Percentiles rank a stretch among this genome's conserved stretches.
Conservation (phyloP, 1,140 invertebrate species). For the Lysiphlebus fabarum region DNA sequence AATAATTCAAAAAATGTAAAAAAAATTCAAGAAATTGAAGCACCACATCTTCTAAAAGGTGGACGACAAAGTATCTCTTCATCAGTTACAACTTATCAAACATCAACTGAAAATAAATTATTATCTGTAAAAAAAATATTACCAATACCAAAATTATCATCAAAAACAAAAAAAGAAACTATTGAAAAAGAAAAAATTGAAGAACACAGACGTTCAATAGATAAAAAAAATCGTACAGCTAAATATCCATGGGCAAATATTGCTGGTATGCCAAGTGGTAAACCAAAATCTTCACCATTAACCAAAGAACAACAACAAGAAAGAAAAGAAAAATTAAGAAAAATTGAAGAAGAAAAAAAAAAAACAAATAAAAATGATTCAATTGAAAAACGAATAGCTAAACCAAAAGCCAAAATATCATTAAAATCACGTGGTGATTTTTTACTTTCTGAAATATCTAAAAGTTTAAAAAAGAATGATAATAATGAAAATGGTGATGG, state of each 20-base stretch:
- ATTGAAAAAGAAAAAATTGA: background rate
- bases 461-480: too few relatives aligned
- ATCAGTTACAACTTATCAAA: background rate
- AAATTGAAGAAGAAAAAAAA: slow-evolving; percentile 30
- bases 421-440: slow-evolving; percentile 32
- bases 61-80: slow-evolving; percentile 8
- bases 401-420: slow-evolving; percentile 34
- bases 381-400: slow-evolving; percentile 19
- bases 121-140: background rate
- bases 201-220: too few relatives aligned
- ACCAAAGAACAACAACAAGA: slow-evolving; percentile 8
- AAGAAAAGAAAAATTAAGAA: slow-evolving; percentile 33
- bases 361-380: background rate
- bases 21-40: slow-evolving; percentile 19
- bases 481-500: background rate
- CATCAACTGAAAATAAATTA: background rate
- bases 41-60: slow-evolving; percentile 21
- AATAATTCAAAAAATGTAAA: background rate
- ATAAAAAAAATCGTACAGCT: too few relatives aligned
- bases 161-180: background rate
- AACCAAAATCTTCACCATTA: too few relatives aligned
- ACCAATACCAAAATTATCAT: slow-evolving; percentile 5
- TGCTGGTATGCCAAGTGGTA: too few relatives aligned
- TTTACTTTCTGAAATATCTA: slow-evolving; percentile 20
- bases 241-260: too few relatives aligned